Evolutionary conservation across 1,140 invertebrate genomes (phyloP).

Genomic region (Papilio aristodemus): DNA sequence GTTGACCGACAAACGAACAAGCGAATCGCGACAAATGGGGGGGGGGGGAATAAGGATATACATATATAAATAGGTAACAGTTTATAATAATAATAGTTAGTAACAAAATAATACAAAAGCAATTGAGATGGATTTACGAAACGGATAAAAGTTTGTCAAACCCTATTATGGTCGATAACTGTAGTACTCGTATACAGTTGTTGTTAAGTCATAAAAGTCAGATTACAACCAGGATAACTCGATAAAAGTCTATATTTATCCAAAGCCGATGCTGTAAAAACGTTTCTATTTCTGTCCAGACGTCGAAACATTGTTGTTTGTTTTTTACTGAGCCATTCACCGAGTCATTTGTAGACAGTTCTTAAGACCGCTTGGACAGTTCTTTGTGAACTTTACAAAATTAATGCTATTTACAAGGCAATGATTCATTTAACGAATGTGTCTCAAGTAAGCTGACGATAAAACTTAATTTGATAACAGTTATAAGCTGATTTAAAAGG

Average conservation of each 20-base stretch:
- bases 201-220: slow-evolving; percentile 18
- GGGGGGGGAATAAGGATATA: too few relatives aligned
- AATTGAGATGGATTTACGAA: background rate
- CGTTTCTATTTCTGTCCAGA: slow-evolving; percentile 32
- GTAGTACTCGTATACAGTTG: slow-evolving; percentile 2
- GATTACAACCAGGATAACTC: slow-evolving; percentile 24
- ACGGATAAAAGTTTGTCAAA: slow-evolving; percentile 26
- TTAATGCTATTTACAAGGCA: background rate
- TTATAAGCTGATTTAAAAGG: slow-evolving; percentile 1
- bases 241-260: slow-evolving; percentile 19
- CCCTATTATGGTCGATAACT: background rate
- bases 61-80: too few relatives aligned
- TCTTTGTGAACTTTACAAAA: slow-evolving; percentile 24
- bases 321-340: slow-evolving; percentile 35
- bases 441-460: background rate
- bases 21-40: too few relatives aligned
- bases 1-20: too few relatives aligned
- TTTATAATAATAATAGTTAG: too few relatives aligned
- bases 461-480: slow-evolving; percentile 3
- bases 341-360: slow-evolving; percentile 30
- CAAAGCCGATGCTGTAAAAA: slow-evolving; percentile 36
- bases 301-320: slow-evolving; percentile 14
- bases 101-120: background rate
- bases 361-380: background rate
- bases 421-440: slow-evolving; percentile 16